These are phyloP conservation scores for Camptogramma bilineatum DNA, from an alignment of 2,888 invertebrate genomes.

Conservation along the genomic window DNA sequence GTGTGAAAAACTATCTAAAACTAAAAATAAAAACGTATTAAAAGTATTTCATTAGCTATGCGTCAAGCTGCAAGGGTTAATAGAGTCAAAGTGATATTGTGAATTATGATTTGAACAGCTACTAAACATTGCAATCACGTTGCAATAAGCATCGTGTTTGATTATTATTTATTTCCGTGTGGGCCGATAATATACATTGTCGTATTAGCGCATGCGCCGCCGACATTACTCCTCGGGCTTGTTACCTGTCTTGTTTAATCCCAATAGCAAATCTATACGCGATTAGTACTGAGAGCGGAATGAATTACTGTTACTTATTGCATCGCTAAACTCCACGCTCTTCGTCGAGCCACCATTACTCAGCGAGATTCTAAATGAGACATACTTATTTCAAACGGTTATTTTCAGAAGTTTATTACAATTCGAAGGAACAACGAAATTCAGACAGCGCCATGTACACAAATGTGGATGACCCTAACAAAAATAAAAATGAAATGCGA, in stretches of 20 bases:
- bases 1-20: too few relatives aligned
- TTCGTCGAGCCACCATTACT: slow-evolving; percentile 22
- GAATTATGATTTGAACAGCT: background rate
- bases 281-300: slow-evolving; percentile 44
- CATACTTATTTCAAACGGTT: slow-evolving; percentile 24
- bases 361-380: slow-evolving; percentile 11
- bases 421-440: slow-evolving; percentile 1
- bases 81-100: background rate
- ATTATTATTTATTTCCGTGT: slow-evolving; percentile 16
- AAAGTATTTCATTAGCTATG: background rate
- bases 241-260: slow-evolving; percentile 34
- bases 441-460: background rate
- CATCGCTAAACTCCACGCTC: slow-evolving; percentile 28
- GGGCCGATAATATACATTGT: slow-evolving; percentile 17
- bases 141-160: slow-evolving; percentile 13
- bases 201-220: slow-evolving; percentile 30
- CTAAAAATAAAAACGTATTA: too few relatives aligned
- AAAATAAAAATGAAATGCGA: slow-evolving; percentile 4
- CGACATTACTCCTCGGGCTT: slow-evolving; percentile 19
- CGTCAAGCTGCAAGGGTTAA: background rate
- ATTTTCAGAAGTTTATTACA: slow-evolving; percentile 10
- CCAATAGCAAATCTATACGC: slow-evolving; percentile 44
- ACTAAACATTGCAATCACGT: slow-evolving; percentile 7
- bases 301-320: slow-evolving; percentile 46
- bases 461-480: slow-evolving; percentile 1